Percentiles rank a stretch among this genome's conserved stretches.
Conservation (phyloP, 2,888 invertebrate genomes). For the Andrena minutula region DNA sequence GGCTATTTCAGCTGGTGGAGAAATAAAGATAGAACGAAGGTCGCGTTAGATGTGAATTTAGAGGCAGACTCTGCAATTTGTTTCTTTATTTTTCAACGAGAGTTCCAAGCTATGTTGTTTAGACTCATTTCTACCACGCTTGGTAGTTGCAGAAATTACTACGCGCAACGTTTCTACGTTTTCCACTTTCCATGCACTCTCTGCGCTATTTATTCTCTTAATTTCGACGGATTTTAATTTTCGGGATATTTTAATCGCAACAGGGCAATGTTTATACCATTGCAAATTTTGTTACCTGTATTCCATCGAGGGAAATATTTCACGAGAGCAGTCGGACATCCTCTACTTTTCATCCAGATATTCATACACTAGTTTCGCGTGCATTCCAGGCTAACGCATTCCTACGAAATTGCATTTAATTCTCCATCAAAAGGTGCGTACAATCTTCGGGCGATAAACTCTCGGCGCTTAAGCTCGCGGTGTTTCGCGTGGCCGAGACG, state of each 20-base stretch:
- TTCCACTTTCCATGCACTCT: neutral
- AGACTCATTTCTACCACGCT: neutral
- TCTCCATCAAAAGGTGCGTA: conserved; percentile 21
- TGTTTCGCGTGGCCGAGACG: conserved; percentile 38
- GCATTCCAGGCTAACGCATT: conserved; percentile 37
- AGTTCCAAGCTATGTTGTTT: neutral
- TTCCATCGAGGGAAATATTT: neutral
- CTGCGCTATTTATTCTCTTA: neutral
- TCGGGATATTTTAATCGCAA: no score
- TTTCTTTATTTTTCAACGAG: neutral
- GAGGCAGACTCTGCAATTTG: neutral
- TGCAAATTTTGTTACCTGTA: no score
- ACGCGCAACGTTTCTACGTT: neutral
- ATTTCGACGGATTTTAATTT: neutral
- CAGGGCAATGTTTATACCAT: no score
- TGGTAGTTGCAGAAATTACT: neutral
- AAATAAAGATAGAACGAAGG: neutral
- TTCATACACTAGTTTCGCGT: neutral
- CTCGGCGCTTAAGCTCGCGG: conserved; percentile 1
- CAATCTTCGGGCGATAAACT: conserved; percentile 19
- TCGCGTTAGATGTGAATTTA: neutral
- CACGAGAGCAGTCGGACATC: neutral
- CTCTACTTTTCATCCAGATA: neutral
- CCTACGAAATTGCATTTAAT: conserved; percentile 25
- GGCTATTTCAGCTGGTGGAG: neutral